Base-by-base conservation (phyloP, 2,888 invertebrate genomes). In the Mylabris sibirica region DNA sequence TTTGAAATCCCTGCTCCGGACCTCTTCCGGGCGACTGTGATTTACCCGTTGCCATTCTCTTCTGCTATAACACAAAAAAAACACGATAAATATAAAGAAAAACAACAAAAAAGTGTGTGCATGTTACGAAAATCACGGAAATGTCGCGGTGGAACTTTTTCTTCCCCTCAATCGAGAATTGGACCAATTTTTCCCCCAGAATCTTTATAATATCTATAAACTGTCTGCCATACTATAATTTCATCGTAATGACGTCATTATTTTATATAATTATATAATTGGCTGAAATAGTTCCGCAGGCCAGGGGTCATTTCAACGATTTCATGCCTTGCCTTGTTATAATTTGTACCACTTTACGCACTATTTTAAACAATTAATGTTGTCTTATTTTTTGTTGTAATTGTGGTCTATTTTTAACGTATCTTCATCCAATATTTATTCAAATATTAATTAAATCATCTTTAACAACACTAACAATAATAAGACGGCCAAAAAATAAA, bases 1-100 rank as follows among this genome's bases (percentile, higher is more conserved):
- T 82, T 83, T 26, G 78, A 79, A 77, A 81, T 80, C 79, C 79
- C 77, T 78, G 74, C 72, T 74, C 71, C 69, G 73, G 72, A 74
- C 72, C 65, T 73, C 77, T 77, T 78, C 78, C 78, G 78, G 78
- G 79, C 76, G 75, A 66, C 63, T 59, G 70, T 70, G 70, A 70
- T 63, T 67, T 70, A 70, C 68, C 68, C 57, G 57, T 57, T 57
- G 24, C 57, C 57, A 57, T 65, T 60, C 49, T 59, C 35, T 64
- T 66, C 64, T 60, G 63, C 60, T 22, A 53, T 22, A 64, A 66
- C 61, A 59, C 38, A 68, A 34, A 62, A 30, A 30, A 57, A 61
- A 49, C 41, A 30, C n/a, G 57, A 59, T 22, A 12, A 17, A 17
- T 0, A 44, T 2, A 17, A 17, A 44, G 1, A 44, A 53, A 8